Evolutionary conservation across 2,797 vertebrate species (phyloP), one percentile per base, ranked within the genome.

Genomic region (Lacerta agilis): DNA sequence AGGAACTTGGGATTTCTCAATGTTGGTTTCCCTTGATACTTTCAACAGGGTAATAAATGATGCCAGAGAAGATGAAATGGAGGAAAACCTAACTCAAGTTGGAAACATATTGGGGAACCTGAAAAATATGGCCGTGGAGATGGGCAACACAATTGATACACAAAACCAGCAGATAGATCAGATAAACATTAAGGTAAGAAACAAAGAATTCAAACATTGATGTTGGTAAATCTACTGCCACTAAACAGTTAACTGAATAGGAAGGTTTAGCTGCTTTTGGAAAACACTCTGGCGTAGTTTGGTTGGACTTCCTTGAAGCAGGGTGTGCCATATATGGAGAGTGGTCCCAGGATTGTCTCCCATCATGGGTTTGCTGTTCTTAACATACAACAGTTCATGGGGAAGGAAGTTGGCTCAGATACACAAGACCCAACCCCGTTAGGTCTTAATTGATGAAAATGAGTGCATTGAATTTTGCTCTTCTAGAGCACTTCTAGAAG

Each of bases 1-100:
- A 38, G 38, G 71, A 80, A 76, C 17, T 36, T 29, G 33, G 78
- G 20, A 17, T 72, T 89, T 45, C 61, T 91, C 20, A 84, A 87
- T 82, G 77, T 4, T 1, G 43, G 81, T 23, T 87, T 72, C 58
- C 87, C 72, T 58, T 72, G 38, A 38, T 89, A 79, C 87, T 91
- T 94, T 61, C 49, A 73, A 23, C 94, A 99, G 99, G 93, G 90
- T 99, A 96, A 99, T 98, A 41, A 97, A 99, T 86, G 99, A 99
- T 89, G 98, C 98, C 3, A 97, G 98, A 55, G 99, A 99, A 96
- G 98, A 99, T 86, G 99, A 99, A 96, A 99, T 99, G 99, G 98
- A 99, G 93, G 98, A 99, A 20, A 99, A 99, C 93, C 96, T 99
- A 90, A 94, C 95, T 0, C 97, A 98, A 36, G 99, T 99, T 67